Percentiles rank a stretch among this genome's conserved stretches.
These are phyloP conservation scores for Drosophila virilis DNA, from an alignment of 1,140 invertebrate genomes.

Conservation along the genomic window DNA sequence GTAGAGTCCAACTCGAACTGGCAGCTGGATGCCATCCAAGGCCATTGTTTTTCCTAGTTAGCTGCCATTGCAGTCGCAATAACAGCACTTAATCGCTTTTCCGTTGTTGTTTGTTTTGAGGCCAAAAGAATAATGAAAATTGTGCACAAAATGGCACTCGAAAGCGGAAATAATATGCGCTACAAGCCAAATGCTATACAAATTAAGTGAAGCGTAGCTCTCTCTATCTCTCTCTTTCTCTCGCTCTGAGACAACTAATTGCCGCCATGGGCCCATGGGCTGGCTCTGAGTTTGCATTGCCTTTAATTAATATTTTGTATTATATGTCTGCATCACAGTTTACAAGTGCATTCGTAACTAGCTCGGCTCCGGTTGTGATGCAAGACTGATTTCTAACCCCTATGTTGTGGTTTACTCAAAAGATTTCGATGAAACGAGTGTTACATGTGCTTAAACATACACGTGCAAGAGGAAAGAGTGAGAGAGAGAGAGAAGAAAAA, in stretches of 20 bases:
- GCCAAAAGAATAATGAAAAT: constrained; percentile 61
- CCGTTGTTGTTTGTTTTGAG: constrained; percentile 31
- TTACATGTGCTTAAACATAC: too few species aligned
- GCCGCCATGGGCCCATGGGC: constrained; percentile 19
- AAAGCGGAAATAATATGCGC: constrained; percentile 25
- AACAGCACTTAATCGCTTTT: constrained; percentile 11
- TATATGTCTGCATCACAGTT: neutral
- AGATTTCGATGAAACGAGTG: neutral
- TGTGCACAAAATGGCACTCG: constrained; percentile 31
- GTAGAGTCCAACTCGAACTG: constrained; percentile 35
- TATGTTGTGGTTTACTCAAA: neutral
- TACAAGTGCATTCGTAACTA: constrained; percentile 1
- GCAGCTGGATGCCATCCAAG: constrained; percentile 76
- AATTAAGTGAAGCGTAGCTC: constrained; percentile 3
- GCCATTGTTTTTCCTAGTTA: constrained; percentile 64
- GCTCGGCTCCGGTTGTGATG: neutral
- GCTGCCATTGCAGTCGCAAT: constrained; percentile 48
- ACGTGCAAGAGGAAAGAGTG: too few species aligned
- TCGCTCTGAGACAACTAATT: constrained; percentile 31
- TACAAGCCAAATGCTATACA: constrained; percentile 31
- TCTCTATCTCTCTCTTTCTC: neutral
- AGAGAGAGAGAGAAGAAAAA: too few species aligned
- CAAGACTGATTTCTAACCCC: neutral
- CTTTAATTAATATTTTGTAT: constrained; percentile 37
- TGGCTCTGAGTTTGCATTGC: constrained; percentile 26